These are phyloP conservation scores for Nezara viridula DNA, from an alignment of 2,888 invertebrate species.

Conservation along the genomic window DNA sequence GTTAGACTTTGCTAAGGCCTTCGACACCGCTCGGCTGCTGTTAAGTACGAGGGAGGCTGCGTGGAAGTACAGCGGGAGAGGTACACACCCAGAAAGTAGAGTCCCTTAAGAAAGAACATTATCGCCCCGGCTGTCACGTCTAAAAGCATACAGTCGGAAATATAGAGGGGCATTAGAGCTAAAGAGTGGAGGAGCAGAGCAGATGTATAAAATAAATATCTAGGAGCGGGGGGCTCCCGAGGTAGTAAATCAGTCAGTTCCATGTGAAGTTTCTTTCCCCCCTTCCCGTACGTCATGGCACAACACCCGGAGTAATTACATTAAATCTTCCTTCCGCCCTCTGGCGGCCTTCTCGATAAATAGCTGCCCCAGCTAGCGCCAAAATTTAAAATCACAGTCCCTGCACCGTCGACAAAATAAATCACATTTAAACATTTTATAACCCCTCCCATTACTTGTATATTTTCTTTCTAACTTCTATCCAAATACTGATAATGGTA, in stretches of 20 bases:
- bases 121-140: conserved; percentile 57
- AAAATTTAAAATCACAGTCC: conserved; percentile 8
- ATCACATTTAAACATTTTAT: not conserved
- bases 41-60: not conserved
- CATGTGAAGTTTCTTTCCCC: conserved; percentile 46
- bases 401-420: not conserved
- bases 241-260: conserved; percentile 37
- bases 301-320: conserved; percentile 46
- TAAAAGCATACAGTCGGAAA: conserved; percentile 58
- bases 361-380: not conserved
- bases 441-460: not conserved
- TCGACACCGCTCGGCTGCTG: conserved; percentile 5
- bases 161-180: conserved; percentile 51
- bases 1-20: not conserved
- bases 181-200: conserved; percentile 50
- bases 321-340: conserved; percentile 50
- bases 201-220: conserved; percentile 51
- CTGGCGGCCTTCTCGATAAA: conserved; percentile 36
- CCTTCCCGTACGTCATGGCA: conserved; percentile 44
- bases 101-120: conserved; percentile 54
- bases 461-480: not conserved
- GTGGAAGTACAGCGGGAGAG: not conserved
- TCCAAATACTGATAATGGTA: not conserved
- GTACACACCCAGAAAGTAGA: conserved; percentile 44
- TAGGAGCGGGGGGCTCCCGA: not conserved